Evolutionary conservation across 2,113 vertebrate genomes (phyloP), one percentile per base, ranked within the genome.

Genomic region (Cephalopholis sonnerati): DNA sequence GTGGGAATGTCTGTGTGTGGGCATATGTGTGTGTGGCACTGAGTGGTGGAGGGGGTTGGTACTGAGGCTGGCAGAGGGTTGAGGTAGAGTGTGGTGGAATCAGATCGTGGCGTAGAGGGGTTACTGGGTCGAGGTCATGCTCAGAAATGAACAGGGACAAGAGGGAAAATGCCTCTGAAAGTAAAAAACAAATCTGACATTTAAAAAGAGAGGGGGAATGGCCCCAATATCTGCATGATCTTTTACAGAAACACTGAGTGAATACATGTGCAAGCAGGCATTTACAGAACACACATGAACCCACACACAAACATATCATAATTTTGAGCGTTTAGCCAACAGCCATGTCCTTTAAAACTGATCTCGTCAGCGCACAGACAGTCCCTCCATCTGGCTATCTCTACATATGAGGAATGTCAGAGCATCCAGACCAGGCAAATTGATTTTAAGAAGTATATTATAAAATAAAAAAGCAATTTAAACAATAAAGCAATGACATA

Each of bases 331-430:
- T 55, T 39, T 54, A 65, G 77, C 77, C 69, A 41, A 48, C 22
- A 84, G 79, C 62, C 25, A 62, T 82, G 78, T 59, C 65, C 59
- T 87, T 87, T 75, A 82, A 74, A 87, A 79, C 20, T 1, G 44
- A 82, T 72, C 36, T 76, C 25, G 46, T 67, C 51, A 48, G 63
- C 63, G 29, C 39, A 55, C 20, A 55, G 20, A 53, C 13, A 4
- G 32, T 51, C 20, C 72, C 61, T 62, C 61, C 67, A 77, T 85
- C 83, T 59, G 72, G 44, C n/a, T 64, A 53, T 53, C 20, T 74
- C 24, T 54, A 70, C 67, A 65, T 74, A 29, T 22, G 32, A 51
- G 53, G 53, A 71, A 78, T 67, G 50, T 55, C 64, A 74, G 22
- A 10, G n/a, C 58, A 59, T 36, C 12, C 22, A 57, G 13, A 58